phyloP scores from a whole-genome alignment of 2,888 invertebrate genomes.

The Pelosia muscerda region DNA sequence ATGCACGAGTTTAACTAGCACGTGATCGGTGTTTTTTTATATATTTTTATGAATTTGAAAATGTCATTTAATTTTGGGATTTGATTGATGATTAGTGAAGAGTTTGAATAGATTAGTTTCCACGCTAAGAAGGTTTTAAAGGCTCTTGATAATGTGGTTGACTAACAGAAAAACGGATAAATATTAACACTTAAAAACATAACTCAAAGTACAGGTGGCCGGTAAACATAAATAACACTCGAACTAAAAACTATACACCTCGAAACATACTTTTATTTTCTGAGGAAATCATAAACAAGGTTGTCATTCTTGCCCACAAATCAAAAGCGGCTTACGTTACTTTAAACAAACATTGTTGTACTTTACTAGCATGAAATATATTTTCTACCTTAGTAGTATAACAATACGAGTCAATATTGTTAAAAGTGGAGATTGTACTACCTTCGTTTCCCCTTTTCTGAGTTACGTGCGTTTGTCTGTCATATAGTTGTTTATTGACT shows the following conservation, averaged over 20 bases:
- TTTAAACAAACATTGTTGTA: slow-evolving; percentile 51
- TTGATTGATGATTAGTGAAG: too few relatives aligned
- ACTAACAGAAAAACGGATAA: not conserved
- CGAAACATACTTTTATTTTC: slow-evolving; percentile 55
- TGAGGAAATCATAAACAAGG: slow-evolving; percentile 79
- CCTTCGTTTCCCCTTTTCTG: slow-evolving; percentile 42
- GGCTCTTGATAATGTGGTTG: not conserved
- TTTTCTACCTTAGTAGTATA: not conserved
- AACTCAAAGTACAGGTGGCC: slow-evolving; percentile 36
- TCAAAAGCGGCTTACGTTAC: slow-evolving; percentile 75
- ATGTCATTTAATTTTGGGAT: too few relatives aligned
- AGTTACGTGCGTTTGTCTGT: slow-evolving; percentile 68
- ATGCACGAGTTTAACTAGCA: too few relatives aligned
- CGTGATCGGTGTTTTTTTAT: too few relatives aligned
- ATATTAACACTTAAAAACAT: slow-evolving; percentile 11
- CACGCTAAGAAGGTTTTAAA: too few relatives aligned
- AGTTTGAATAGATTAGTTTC: too few relatives aligned
- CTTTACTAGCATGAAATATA: slow-evolving; percentile 2
- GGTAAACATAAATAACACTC: slow-evolving; percentile 27
- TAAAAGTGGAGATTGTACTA: not conserved
- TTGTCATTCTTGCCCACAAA: slow-evolving; percentile 75
- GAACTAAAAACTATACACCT: slow-evolving; percentile 46
- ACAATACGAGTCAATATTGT: slow-evolving; percentile 12
- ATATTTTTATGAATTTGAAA: too few relatives aligned
- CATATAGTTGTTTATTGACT: slow-evolving; percentile 72